A percentile compares a stretch with the other conserved stretches of the same genome.
These are phyloP conservation scores for Leptodactylus fuscus DNA, from an alignment of 2,113 vertebrate species.

Conservation along the genomic window DNA sequence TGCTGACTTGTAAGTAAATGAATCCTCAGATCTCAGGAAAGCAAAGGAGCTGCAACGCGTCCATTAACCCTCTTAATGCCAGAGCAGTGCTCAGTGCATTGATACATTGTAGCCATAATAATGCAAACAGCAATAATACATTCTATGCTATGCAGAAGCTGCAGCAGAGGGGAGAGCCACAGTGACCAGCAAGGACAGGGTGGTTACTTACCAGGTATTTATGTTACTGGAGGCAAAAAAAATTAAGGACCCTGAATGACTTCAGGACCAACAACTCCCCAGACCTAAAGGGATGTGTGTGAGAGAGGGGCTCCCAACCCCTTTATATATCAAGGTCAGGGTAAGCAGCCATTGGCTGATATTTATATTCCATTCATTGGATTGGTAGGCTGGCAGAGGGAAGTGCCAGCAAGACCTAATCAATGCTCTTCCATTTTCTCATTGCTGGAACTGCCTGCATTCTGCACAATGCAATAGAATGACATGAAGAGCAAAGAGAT, in stretches of 20 bases:
- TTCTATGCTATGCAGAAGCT: background rate
- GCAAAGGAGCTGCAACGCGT: background rate
- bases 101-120: background rate
- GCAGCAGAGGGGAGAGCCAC: background rate
- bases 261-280: constrained; percentile 43
- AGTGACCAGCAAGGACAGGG: background rate
- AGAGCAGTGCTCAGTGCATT: background rate
- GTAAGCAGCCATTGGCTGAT: constrained; percentile 80
- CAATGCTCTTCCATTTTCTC: constrained; percentile 26
- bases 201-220: constrained; percentile 13
- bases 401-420: constrained; percentile 41
- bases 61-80: background rate
- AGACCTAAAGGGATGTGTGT: constrained; percentile 63
- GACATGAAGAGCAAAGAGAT: no score
- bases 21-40: background rate
- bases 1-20: background rate
- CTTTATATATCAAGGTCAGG: constrained; percentile 78
- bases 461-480: background rate
- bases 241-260: constrained; percentile 15
- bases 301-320: constrained; percentile 25
- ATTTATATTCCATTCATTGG: constrained; percentile 89
- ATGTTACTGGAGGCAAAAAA: constrained; percentile 22
- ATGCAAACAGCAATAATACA: background rate
- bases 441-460: background rate
- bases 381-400: constrained; percentile 69